Base-by-base conservation (phyloP, 2,113 vertebrate species). In the Coturnix japonica region DNA sequence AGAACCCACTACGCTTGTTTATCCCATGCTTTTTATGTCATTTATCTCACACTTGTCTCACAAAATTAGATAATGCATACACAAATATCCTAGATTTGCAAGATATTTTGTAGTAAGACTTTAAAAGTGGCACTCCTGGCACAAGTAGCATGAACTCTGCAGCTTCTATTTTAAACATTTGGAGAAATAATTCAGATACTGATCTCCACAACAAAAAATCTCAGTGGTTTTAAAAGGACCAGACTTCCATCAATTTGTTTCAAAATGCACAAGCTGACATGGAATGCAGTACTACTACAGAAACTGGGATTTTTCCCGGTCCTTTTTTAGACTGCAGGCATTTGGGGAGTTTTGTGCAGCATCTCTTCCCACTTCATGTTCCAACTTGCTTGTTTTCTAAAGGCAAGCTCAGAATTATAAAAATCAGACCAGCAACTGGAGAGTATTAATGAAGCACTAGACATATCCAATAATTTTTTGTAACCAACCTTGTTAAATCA, bases 381-480 rank as follows among this genome's bases (percentile, higher is more conserved):
- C 44, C 31, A 53, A 66, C 88, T 89, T 90, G 18, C 54, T 82
- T 3, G 1, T 88, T 84, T 93, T 93, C 74, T 87, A 84, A 85
- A 94, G 63, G 59, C 59, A 81, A 91, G 54, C 49, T 46, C 1
- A 91, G 84, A 78, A 89, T 64, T 46, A 92, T 93, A 92, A 93
- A 93, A 95, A 91, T 73, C 84, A 94, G 92, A 93, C 70, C 74
- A 87, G 57, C 44, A 79, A 79, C 21, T 0, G 18, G 74, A 94
- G 81, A 89, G 41, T 16, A 70, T 94, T 91, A 93, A 85, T 0
- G 7, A 76, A 75, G 87, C 54, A 79, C 14, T 4, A 91, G 75
- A 30, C 12, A 79, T 41, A 94, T 76, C 33, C 54, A 92, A 76
- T 93, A 92, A 92, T 75, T 95, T 84, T 89, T 89, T 76, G 23